These are phyloP conservation scores for Tetramorium simillimum DNA, from an alignment of 1,140 invertebrate genomes.

Conservation along the genomic window DNA sequence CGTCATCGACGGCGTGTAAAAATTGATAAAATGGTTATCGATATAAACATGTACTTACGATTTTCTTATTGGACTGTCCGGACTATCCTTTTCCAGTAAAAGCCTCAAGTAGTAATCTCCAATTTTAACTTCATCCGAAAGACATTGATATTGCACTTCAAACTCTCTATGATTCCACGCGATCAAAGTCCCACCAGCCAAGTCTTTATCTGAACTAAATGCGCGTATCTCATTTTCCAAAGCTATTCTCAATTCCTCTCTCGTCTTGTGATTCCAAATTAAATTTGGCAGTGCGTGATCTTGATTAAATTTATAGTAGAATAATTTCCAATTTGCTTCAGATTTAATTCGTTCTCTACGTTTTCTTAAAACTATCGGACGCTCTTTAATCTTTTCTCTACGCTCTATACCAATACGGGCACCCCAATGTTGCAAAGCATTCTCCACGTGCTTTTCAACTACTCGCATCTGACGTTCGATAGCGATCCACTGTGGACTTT, in stretches of 20 bases:
- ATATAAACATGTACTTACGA: slow-evolving; percentile 88
- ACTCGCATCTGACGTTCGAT: slow-evolving; percentile 91
- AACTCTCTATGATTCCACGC: slow-evolving; percentile 99
- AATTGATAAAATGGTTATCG: background rate
- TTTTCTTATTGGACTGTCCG: slow-evolving; percentile 94
- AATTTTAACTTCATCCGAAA: slow-evolving; percentile 98
- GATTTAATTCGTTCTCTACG: slow-evolving; percentile 96
- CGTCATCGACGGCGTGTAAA: background rate
- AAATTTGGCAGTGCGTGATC: slow-evolving; percentile 98
- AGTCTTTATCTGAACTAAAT: slow-evolving; percentile 96
- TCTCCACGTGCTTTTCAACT: slow-evolving; percentile 92
- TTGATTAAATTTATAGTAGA: slow-evolving; percentile 98
- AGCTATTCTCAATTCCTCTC: slow-evolving; percentile 97
- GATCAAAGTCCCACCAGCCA: slow-evolving; percentile 92
- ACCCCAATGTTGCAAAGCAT: slow-evolving; percentile 96
- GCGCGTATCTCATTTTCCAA: slow-evolving; percentile 97
- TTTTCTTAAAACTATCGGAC: slow-evolving; percentile 96
- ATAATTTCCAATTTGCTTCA: slow-evolving; percentile 96
- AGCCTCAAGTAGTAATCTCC: slow-evolving; percentile 99
- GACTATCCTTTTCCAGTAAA: slow-evolving; percentile 95
- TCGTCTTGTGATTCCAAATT: slow-evolving; percentile 99
- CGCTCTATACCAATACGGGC: slow-evolving; percentile 90
- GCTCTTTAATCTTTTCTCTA: slow-evolving; percentile 88
- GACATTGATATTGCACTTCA: slow-evolving; percentile 96
- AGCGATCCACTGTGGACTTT: slow-evolving; percentile 89